These are phyloP conservation scores for Sebastes variabilis DNA, from an alignment of 2,797 vertebrate genomes.

Conservation along the genomic window DNA sequence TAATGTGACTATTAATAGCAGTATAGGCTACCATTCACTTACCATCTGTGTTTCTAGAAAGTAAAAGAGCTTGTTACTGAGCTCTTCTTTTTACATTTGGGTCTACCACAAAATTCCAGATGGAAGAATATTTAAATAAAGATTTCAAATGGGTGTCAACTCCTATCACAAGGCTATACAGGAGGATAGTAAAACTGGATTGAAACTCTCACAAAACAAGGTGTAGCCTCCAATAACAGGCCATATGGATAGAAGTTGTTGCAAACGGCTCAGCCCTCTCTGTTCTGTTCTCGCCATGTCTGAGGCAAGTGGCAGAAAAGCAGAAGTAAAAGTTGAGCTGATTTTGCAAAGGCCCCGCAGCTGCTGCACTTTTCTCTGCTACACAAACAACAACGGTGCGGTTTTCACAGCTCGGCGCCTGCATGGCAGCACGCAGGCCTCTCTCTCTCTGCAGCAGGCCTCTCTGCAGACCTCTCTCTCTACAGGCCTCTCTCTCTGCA, in stretches of 20 bases:
- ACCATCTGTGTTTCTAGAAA: neutral
- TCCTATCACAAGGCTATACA: fast-evolving
- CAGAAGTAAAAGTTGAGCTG: slow-evolving; percentile 84
- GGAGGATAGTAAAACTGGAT: neutral
- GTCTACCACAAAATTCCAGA: neutral
- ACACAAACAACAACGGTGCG: slow-evolving; percentile 75
- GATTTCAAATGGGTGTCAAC: neutral
- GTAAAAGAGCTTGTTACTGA: neutral
- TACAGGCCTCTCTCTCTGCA: too few relatives aligned
- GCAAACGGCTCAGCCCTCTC: slow-evolving; percentile 21
- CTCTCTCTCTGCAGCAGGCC: neutral
- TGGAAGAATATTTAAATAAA: neutral
- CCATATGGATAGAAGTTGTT: slow-evolving; percentile 31
- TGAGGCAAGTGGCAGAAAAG: slow-evolving; percentile 71
- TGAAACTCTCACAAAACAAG: neutral
- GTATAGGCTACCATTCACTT: neutral
- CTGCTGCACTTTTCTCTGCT: slow-evolving; percentile 75
- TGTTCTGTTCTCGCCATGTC: slow-evolving; percentile 9
- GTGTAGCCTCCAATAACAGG: slow-evolving; percentile 12
- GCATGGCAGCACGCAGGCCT: slow-evolving; percentile 11
- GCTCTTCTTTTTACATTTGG: neutral
- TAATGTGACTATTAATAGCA: neutral
- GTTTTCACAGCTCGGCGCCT: slow-evolving; percentile 75
- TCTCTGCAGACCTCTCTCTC: too few relatives aligned
- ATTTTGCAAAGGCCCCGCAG: slow-evolving; percentile 81